Base-by-base conservation (phyloP, 2,113 vertebrate genomes). In the Pseudorhombus dupliciocellatus region DNA sequence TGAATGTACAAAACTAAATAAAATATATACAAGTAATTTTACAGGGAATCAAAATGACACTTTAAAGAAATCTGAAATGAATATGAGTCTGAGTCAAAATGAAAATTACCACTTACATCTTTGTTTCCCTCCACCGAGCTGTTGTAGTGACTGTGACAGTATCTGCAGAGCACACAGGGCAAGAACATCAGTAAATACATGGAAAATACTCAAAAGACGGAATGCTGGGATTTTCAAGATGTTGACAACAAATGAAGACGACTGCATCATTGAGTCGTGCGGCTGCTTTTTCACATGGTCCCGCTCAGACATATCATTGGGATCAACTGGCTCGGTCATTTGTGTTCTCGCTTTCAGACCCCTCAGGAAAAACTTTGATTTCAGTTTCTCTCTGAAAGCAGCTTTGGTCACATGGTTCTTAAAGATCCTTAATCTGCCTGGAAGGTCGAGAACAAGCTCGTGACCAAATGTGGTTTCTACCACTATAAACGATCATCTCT, bases 61-160 rank as follows among this genome's bases (percentile, higher is more conserved):
- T n/a, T n/a, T n/a, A 31, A 31, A n/a, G 15, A 6, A 31, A n/a
- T 31, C 9, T 11, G 6, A n/a, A 56, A 31, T 4, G 31, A 11
- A 21, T n/a, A 6, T 31, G 31, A 57, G 5, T 20, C 20, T 21
- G 31, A 46, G 87, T 44, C 2, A 66, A 22, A 51, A 5, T 4
- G 12, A 31, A 58, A n/a, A 28, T 2, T 37, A 0, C 66, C 66
- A 96, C 98, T 96, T 83, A 98, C 98, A 69, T 99, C 98, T 94
- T 95, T 98, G 83, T 94, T 96, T 77, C 96, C 95, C 25, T 98
- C 96, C 54, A 93, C 93, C 61, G 63, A 91, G 73, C 89, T 94
- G 92, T 97, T 95, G 56, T 99, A 99, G 88, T 98, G 95, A 42
- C 94, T 87, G 74, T 96, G 95, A 91, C 98, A 99, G 87, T 98